These are phyloP conservation scores for Phasia obesa DNA, from an alignment of 2,888 invertebrate species.

Conservation along the genomic window DNA sequence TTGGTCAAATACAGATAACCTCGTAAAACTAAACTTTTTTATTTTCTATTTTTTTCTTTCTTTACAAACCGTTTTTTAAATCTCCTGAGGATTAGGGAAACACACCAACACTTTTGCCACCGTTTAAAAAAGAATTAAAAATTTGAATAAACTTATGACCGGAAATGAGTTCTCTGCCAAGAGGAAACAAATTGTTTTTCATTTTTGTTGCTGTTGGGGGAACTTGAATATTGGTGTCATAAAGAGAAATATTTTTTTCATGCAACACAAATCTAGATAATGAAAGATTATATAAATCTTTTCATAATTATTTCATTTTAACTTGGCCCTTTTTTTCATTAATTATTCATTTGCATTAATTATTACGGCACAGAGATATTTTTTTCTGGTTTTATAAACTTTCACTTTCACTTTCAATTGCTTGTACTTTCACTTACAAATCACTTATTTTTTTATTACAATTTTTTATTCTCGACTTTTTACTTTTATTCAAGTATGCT, in stretches of 20 bases:
- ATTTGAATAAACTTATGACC: conserved; percentile 24
- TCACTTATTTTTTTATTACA: conserved; percentile 48
- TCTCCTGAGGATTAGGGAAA: conserved; percentile 34
- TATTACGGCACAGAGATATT: neutral
- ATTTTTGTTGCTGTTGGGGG: neutral
- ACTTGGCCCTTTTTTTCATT: neutral
- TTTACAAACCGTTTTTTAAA: neutral
- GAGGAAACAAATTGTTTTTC: conserved; percentile 16
- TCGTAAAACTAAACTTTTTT: conserved; percentile 32
- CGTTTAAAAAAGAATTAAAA: neutral
- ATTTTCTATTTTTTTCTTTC: neutral
- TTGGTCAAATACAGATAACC: conserved; percentile 66
- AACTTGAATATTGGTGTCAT: conserved; percentile 26
- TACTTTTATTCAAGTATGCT: conserved; percentile 12
- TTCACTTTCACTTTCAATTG: conserved; percentile 55
- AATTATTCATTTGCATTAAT: conserved; percentile 15
- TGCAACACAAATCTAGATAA: neutral
- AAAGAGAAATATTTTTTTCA: neutral
- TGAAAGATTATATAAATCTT: conserved; percentile 63
- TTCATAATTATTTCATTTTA: neutral
- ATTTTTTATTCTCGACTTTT: conserved; percentile 43
- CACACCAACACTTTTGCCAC: conserved; percentile 8
- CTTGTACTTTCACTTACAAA: conserved; percentile 62
- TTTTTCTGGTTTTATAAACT: conserved; percentile 33
- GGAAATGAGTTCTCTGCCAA: conserved; percentile 39